These are phyloP conservation scores for Maconellicoccus hirsutus DNA, from an alignment of 1,140 invertebrate genomes.

Conservation along the genomic window DNA sequence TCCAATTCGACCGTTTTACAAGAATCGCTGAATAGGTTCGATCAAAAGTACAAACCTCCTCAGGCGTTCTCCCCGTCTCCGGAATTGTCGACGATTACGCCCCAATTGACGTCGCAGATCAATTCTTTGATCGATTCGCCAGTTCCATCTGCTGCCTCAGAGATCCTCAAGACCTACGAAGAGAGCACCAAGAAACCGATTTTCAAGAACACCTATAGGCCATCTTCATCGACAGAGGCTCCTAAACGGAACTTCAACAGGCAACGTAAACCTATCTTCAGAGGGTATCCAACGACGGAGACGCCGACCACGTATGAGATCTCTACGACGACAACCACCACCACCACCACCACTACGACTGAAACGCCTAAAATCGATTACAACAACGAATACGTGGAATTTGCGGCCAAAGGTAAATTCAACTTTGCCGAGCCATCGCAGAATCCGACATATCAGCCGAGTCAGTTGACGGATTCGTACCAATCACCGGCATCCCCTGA, in stretches of 20 bases:
- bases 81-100: slow-evolving; percentile 23
- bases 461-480: slow-evolving; percentile 10
- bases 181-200: slow-evolving; percentile 18
- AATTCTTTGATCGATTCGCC: slow-evolving; percentile 19
- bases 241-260: slow-evolving; percentile 22
- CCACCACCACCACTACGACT: slow-evolving; percentile 13
- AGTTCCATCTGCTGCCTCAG: neutral
- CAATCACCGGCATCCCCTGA: neutral
- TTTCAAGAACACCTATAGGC: slow-evolving; percentile 10
- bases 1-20: slow-evolving; percentile 29
- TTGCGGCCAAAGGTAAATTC: slow-evolving; percentile 12
- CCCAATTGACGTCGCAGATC: slow-evolving; percentile 25
- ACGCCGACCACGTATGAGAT: slow-evolving; percentile 21
- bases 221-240: slow-evolving; percentile 1
- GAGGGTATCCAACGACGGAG: slow-evolving; percentile 25
- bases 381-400: slow-evolving; percentile 4
- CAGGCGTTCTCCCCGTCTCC: neutral
- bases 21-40: slow-evolving; percentile 25
- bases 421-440: neutral
- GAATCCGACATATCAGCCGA: slow-evolving; percentile 13
- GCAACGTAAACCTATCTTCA: slow-evolving; percentile 27
- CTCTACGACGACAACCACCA: too few species aligned
- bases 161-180: slow-evolving; percentile 16
- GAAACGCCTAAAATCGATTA: neutral
- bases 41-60: slow-evolving; percentile 20